A percentile compares a stretch with the other conserved stretches of the same genome.
Evolutionary conservation across 2,797 vertebrate genomes (phyloP).

Genomic region (Pangasius macronema): DNA sequence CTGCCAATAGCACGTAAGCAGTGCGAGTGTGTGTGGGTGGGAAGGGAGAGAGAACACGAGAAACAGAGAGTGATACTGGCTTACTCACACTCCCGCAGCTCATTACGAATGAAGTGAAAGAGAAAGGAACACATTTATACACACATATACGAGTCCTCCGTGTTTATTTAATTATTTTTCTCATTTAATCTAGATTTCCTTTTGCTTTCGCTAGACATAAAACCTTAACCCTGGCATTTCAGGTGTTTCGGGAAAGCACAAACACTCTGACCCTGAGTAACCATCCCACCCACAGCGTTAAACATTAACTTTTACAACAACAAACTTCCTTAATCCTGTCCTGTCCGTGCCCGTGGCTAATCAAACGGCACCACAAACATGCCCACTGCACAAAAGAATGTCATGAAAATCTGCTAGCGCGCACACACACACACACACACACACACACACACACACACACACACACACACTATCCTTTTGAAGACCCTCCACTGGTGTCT

Average conservation of each 20-base stretch:
- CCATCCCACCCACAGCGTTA: constrained; percentile 27
- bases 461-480: background rate
- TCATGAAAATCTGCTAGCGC: background rate
- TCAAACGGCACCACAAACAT: background rate
- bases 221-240: constrained; percentile 3
- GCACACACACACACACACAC: background rate
- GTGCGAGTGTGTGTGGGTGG: constrained; percentile 6
- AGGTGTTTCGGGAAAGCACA: constrained; percentile 4
- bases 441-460: background rate
- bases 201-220: background rate
- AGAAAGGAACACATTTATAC: background rate
- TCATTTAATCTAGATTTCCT: background rate
- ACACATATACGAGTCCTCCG: background rate
- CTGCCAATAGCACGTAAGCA: constrained; percentile 41
- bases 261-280: constrained; percentile 24
- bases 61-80: constrained; percentile 21
- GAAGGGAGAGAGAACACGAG: constrained; percentile 5
- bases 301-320: constrained; percentile 53
- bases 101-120: constrained; percentile 3
- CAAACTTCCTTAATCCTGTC: constrained; percentile 30
- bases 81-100: constrained; percentile 26
- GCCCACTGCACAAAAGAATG: background rate
- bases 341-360: background rate
- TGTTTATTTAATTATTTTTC: background rate
- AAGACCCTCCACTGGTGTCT: background rate